A percentile compares a stretch with the other conserved stretches of the same genome.
Evolutionary conservation across 2,113 vertebrate species (phyloP).

Genomic region (Hyperopisus bebe): DNA sequence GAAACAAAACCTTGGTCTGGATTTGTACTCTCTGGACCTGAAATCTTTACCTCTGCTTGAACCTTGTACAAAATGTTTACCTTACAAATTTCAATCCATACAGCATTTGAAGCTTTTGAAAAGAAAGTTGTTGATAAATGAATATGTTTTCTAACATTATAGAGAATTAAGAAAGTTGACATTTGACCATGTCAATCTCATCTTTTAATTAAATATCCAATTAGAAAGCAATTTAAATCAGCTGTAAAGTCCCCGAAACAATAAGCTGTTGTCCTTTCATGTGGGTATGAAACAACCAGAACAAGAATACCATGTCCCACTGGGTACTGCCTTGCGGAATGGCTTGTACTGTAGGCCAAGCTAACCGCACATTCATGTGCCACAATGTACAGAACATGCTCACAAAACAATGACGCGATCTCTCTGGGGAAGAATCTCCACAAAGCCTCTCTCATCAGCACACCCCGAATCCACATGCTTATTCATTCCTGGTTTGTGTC

Average conservation of each 20-base stretch:
- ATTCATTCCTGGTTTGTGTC: constrained; percentile 14
- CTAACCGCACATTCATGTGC: constrained; percentile 22
- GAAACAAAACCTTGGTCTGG: too few relatives aligned
- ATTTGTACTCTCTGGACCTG: too few relatives aligned
- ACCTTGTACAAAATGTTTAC: background rate
- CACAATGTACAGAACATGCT: constrained; percentile 9
- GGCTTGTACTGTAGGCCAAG: background rate
- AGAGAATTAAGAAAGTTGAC: background rate
- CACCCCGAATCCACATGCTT: background rate
- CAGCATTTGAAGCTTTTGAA: background rate
- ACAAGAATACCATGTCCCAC: constrained; percentile 34
- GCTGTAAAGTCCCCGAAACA: background rate
- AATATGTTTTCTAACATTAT: background rate
- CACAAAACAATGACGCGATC: constrained; percentile 17
- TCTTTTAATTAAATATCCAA: background rate
- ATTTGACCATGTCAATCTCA: background rate
- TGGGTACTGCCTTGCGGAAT: background rate
- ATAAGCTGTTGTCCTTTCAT: background rate
- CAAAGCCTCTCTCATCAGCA: constrained; percentile 20
- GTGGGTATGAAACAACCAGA: constrained; percentile 12
- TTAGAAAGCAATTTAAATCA: background rate
- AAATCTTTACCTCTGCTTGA: background rate
- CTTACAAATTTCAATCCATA: background rate
- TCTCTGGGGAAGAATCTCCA: background rate
- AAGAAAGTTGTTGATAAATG: background rate